phyloP scores from a whole-genome alignment of 2,797 vertebrate species.

The Syngnathus acus region DNA sequence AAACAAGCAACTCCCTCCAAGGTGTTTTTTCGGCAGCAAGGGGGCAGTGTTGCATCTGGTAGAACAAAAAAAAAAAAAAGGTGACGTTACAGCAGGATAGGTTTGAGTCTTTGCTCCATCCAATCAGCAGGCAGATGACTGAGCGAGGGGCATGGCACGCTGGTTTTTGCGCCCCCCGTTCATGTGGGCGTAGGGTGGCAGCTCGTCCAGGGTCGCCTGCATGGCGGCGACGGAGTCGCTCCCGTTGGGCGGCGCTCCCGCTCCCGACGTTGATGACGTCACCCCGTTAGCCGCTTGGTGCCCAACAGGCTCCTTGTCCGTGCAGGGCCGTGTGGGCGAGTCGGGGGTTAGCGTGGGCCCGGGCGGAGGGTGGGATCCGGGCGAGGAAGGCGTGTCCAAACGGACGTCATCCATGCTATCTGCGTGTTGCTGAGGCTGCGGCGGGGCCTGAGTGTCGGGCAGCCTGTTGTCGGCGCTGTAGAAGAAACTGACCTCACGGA shows the following conservation, averaged over 20 bases:
- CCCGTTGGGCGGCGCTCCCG: conserved; percentile 14
- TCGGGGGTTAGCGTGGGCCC: conserved; percentile 40
- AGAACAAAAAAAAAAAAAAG: conserved; percentile 41
- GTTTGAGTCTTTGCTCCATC: conserved; percentile 37
- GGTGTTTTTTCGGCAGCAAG: conserved; percentile 57
- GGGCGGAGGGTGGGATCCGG: conserved; percentile 65
- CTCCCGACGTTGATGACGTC: conserved; percentile 2
- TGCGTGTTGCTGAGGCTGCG: conserved; percentile 77
- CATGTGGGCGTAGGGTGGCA: conserved; percentile 94
- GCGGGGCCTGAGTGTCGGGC: conserved; percentile 56
- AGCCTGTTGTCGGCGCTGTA: conserved; percentile 94
- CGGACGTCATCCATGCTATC: conserved; percentile 76
- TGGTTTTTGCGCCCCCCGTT: conserved; percentile 93
- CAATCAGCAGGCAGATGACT: conserved; percentile 93
- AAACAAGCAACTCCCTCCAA: conserved; percentile 67
- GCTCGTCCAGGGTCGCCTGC: conserved; percentile 81
- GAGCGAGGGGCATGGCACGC: conserved; percentile 86
- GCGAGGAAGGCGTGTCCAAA: conserved; percentile 63
- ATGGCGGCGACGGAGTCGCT: conserved; percentile 55
- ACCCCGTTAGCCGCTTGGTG: conserved; percentile 82
- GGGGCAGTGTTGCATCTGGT: conserved; percentile 23
- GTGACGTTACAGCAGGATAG: conserved; percentile 81
- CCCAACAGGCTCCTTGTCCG: conserved; percentile 77
- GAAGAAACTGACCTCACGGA: conserved; percentile 91
- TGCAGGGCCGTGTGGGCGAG: conserved; percentile 40